These are phyloP conservation scores for Lasius fuliginosus DNA, from an alignment of 2,888 invertebrate genomes.

Conservation along the genomic window DNA sequence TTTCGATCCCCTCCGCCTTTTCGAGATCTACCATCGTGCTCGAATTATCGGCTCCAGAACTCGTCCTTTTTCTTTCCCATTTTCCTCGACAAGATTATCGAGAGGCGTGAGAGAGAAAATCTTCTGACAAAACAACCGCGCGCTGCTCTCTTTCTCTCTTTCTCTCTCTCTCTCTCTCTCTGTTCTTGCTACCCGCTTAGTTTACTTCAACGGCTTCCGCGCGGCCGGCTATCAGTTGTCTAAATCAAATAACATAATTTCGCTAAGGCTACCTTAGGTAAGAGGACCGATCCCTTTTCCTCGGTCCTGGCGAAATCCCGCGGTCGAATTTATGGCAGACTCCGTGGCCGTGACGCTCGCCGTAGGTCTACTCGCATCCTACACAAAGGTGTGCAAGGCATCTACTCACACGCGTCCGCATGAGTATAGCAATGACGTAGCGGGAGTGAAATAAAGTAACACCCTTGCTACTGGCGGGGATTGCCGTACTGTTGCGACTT, in stretches of 20 bases:
- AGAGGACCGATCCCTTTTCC: conserved; percentile 44
- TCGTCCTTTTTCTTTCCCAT: conserved; percentile 57
- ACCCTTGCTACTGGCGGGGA: conserved; percentile 39
- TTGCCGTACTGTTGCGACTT: conserved; percentile 43
- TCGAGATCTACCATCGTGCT: conserved; percentile 29
- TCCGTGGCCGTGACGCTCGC: conserved; percentile 62
- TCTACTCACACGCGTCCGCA: conserved; percentile 19
- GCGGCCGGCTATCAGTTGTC: conserved; percentile 68
- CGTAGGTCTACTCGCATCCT: conserved; percentile 15
- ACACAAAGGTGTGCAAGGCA: conserved; percentile 17
- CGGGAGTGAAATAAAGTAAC: conserved; percentile 52
- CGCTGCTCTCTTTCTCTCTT: background rate
- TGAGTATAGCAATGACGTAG: conserved; percentile 8
- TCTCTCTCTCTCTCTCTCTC: conserved; percentile 10
- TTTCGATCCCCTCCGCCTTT: conserved; percentile 1
- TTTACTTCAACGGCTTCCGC: conserved; percentile 68
- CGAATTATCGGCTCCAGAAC: conserved; percentile 67
- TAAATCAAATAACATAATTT: conserved; percentile 77
- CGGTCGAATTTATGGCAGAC: conserved; percentile 73
- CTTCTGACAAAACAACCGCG: background rate
- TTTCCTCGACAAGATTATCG: conserved; percentile 42
- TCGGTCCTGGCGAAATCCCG: conserved; percentile 68
- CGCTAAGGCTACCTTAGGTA: conserved; percentile 57
- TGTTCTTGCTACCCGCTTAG: conserved; percentile 70
- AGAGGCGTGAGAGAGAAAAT: background rate